Conservation (phyloP, 2,888 invertebrate species). For the Coronaproctus castanopsis region DNA sequence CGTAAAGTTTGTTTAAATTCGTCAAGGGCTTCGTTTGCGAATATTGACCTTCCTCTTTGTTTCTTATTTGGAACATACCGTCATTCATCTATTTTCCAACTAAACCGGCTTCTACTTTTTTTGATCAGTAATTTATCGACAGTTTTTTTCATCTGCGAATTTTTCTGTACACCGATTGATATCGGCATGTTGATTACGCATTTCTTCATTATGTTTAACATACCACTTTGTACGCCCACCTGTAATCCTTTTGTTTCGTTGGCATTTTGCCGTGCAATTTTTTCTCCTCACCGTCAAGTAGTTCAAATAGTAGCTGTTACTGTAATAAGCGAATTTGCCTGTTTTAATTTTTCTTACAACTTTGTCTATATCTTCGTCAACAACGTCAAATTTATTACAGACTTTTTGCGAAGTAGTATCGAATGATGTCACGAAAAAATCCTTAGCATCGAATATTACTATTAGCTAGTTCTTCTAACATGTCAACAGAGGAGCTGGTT, state of each 20-base stretch:
- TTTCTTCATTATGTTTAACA: constrained; percentile 57
- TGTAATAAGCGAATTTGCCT: constrained; percentile 58
- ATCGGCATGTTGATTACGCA: constrained; percentile 63
- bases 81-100: constrained; percentile 60
- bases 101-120: constrained; percentile 52
- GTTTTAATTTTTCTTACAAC: constrained; percentile 45
- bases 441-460: constrained; percentile 38
- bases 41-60: constrained; percentile 25
- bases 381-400: constrained; percentile 39
- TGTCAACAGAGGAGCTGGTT: constrained; percentile 56
- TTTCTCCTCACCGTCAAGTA: constrained; percentile 34
- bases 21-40: constrained; percentile 48
- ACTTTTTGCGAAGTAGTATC: constrained; percentile 46
- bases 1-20: constrained; percentile 55
- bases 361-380: constrained; percentile 29
- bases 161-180: constrained; percentile 59
- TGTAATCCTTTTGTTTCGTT: constrained; percentile 3
- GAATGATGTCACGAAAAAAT: constrained; percentile 45
- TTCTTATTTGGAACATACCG: constrained; percentile 39
- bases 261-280: constrained; percentile 1
- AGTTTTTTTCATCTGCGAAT: constrained; percentile 21
- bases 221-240: not conserved
- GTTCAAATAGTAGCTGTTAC: constrained; percentile 49
- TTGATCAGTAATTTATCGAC: constrained; percentile 28
- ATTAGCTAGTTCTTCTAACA: constrained; percentile 40